phyloP scores from a whole-genome alignment of 2,113 vertebrate species.

The Xenopus laevis region DNA sequence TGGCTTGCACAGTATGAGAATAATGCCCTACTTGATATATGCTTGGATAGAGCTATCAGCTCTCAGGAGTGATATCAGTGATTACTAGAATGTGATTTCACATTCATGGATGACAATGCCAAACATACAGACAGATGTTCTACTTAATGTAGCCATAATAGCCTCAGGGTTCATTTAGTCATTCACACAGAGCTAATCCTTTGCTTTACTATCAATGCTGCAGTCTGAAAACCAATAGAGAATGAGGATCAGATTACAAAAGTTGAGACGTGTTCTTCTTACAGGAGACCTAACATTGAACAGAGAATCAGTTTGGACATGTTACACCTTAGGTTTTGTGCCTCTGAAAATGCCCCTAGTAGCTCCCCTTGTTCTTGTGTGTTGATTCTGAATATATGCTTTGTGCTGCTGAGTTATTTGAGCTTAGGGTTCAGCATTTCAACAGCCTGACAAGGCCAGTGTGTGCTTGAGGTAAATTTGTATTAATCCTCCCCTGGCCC shows the following conservation, averaged over 20 bases:
- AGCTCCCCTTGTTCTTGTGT: no score
- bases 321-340: no score
- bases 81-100: not conserved
- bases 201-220: constrained; percentile 12
- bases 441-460: no score
- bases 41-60: constrained; percentile 7
- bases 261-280: no score
- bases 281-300: no score
- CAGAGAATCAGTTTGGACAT: no score
- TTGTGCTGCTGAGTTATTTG: no score
- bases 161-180: constrained; percentile 19
- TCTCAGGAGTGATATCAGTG: constrained; percentile 21
- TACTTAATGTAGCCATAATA: constrained; percentile 7
- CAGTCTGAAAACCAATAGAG: not conserved
- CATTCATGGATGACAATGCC: constrained; percentile 11
- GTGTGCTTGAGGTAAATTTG: no score
- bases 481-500: no score
- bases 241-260: not conserved
- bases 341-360: no score
- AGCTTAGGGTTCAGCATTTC: no score
- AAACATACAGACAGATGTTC: constrained; percentile 19
- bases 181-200: not conserved
- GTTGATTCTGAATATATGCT: no score
- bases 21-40: constrained; percentile 16
- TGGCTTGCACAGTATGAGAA: constrained; percentile 3